Conservation (phyloP, 2,888 invertebrate genomes). For the Drosophila hamatofila region DNA sequence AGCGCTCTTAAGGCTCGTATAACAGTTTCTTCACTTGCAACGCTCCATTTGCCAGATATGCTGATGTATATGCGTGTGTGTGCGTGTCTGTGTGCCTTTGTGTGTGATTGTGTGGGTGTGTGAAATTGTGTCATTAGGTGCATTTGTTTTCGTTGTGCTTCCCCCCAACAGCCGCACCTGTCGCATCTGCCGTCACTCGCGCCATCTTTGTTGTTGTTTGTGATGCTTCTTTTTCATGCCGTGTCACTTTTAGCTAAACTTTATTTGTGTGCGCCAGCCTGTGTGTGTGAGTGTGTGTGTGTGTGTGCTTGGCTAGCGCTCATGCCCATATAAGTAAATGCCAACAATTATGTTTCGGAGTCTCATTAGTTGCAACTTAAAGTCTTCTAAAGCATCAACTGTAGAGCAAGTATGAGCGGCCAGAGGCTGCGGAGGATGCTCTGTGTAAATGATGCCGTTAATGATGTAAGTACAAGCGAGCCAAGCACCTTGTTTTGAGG, state of each 20-base stretch:
- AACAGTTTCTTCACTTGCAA: constrained; percentile 40
- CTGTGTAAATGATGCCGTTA: constrained; percentile 74
- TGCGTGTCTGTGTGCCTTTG: not conserved
- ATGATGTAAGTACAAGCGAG: constrained; percentile 72
- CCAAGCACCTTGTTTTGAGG: constrained; percentile 66
- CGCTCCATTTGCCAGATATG: constrained; percentile 8
- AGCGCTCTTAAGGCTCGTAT: constrained; percentile 45
- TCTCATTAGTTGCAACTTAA: constrained; percentile 77
- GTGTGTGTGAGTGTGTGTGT: not conserved
- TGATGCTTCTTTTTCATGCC: constrained; percentile 58
- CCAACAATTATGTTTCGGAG: constrained; percentile 79
- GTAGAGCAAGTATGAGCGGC: not conserved
- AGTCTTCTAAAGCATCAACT: constrained; percentile 57
- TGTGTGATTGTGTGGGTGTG: constrained; percentile 38
- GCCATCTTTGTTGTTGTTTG: constrained; percentile 36
- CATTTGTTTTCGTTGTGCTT: constrained; percentile 77
- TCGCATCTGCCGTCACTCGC: constrained; percentile 49
- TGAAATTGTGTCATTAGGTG: constrained; percentile 80
- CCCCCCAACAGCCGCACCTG: constrained; percentile 44
- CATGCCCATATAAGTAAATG: constrained; percentile 64
- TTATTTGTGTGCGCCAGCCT: constrained; percentile 22
- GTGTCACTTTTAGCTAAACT: constrained; percentile 58
- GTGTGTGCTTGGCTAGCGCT: constrained; percentile 33
- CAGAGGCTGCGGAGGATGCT: not conserved
- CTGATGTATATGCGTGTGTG: not conserved